Percentiles rank a stretch among this genome's conserved stretches.
Conservation (phyloP, 2,888 invertebrate species). For the Marasmarcha lunaedactyla region DNA sequence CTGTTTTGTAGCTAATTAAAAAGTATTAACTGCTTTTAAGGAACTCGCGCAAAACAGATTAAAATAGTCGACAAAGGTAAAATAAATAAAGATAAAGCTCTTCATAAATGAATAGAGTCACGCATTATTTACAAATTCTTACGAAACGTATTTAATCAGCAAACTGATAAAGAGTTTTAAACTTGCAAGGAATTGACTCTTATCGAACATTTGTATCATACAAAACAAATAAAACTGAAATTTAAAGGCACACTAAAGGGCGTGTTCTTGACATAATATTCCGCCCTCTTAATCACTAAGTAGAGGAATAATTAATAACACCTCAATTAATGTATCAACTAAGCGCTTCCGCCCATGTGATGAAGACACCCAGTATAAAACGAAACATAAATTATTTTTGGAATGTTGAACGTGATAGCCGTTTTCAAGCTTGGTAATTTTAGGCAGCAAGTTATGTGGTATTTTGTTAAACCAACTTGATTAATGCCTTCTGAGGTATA, state of each 20-base stretch:
- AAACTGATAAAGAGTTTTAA: too few species aligned
- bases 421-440: not conserved
- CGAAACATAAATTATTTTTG: slow-evolving; percentile 11
- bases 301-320: slow-evolving; percentile 58
- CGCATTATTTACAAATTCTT: too few species aligned
- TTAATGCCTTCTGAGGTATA: not conserved
- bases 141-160: too few species aligned
- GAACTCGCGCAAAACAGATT: too few species aligned
- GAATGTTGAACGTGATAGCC: slow-evolving; percentile 4
- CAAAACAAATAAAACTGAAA: slow-evolving; percentile 13
- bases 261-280: slow-evolving; percentile 44
- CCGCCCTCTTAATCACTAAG: slow-evolving; percentile 58
- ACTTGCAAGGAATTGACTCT: too few species aligned
- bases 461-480: slow-evolving; percentile 1
- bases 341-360: slow-evolving; percentile 45
- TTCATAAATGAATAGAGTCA: too few species aligned
- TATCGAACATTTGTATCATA: too few species aligned
- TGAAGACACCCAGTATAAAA: slow-evolving; percentile 20
- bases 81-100: too few species aligned
- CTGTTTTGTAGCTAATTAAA: too few species aligned
- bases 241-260: slow-evolving; percentile 34
- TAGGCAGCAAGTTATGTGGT: not conserved
- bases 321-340: slow-evolving; percentile 61
- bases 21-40: too few species aligned
- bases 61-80: too few species aligned